Conservation (phyloP, 1,140 invertebrate genomes). For the Coenobita brevimanus region DNA sequence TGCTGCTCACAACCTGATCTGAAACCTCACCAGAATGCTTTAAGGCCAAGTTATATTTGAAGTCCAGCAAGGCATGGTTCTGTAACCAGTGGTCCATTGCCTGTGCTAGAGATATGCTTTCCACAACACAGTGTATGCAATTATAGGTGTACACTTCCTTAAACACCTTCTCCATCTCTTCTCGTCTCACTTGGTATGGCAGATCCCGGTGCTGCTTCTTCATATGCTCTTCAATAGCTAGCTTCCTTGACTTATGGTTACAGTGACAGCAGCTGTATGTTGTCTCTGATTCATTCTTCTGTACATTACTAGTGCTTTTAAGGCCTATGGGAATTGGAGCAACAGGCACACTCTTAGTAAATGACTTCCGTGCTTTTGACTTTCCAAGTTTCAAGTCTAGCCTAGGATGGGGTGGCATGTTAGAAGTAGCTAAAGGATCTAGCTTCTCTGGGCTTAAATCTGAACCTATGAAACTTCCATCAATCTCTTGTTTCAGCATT, state of each 20-base stretch:
- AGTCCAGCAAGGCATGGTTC: constrained; percentile 59
- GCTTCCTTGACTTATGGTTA: constrained; percentile 40
- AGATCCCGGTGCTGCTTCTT: constrained; percentile 64
- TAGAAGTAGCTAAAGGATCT: no score
- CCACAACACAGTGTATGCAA: constrained; percentile 60
- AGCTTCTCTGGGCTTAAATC: no score
- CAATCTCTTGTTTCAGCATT: not conserved
- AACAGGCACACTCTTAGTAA: no score
- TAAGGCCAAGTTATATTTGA: constrained; percentile 55
- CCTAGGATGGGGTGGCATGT: no score
- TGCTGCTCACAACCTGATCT: constrained; percentile 56
- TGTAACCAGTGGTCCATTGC: constrained; percentile 67
- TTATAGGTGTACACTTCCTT: constrained; percentile 64
- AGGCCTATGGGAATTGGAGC: no score
- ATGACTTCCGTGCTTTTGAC: no score
- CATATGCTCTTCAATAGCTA: constrained; percentile 60
- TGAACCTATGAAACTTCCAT: not conserved
- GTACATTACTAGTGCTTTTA: no score
- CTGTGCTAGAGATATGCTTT: constrained; percentile 61
- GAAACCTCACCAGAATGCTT: constrained; percentile 57
- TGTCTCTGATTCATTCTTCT: constrained; percentile 20
- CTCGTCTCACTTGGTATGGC: constrained; percentile 62
- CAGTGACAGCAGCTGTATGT: constrained; percentile 66
- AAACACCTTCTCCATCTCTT: constrained; percentile 52
- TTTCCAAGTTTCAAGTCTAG: no score